Percentiles rank a stretch among this genome's conserved stretches.
phyloP scores from a whole-genome alignment of 2,888 invertebrate genomes.

The Lumbricus terrestris region DNA sequence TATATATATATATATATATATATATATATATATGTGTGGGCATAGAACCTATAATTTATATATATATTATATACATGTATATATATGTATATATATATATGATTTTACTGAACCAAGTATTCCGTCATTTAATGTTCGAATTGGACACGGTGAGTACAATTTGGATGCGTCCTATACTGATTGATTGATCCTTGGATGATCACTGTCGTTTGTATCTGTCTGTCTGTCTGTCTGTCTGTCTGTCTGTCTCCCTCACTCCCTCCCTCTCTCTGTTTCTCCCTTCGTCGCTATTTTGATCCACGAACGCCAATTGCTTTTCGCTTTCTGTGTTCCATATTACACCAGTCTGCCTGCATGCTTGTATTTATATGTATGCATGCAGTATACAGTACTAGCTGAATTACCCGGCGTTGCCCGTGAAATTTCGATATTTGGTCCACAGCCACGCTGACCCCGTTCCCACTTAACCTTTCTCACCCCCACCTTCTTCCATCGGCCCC shows the following conservation, averaged over 20 bases:
- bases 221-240: background rate
- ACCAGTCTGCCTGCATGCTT: background rate
- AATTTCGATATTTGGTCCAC: too few species aligned
- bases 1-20: background rate
- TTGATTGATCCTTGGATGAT: background rate
- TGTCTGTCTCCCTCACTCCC: background rate
- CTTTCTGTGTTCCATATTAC: background rate
- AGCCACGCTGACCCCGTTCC: too few species aligned
- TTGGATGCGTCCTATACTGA: background rate
- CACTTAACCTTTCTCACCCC: too few species aligned
- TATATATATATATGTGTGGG: background rate
- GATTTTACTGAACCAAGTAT: background rate
- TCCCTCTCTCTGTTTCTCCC: background rate
- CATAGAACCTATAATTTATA: background rate
- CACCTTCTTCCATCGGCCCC: too few species aligned
- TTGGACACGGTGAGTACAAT: background rate
- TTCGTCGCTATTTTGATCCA: background rate
- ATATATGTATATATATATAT: background rate
- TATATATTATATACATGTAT: background rate
- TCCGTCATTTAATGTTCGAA: background rate
- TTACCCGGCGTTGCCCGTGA: too few species aligned
- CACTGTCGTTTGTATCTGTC: background rate
- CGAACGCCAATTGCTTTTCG: background rate
- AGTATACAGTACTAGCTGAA: too few species aligned
- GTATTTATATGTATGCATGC: background rate